Conservation (phyloP, 2,797 vertebrate species). For the Perodicticus potto region DNA sequence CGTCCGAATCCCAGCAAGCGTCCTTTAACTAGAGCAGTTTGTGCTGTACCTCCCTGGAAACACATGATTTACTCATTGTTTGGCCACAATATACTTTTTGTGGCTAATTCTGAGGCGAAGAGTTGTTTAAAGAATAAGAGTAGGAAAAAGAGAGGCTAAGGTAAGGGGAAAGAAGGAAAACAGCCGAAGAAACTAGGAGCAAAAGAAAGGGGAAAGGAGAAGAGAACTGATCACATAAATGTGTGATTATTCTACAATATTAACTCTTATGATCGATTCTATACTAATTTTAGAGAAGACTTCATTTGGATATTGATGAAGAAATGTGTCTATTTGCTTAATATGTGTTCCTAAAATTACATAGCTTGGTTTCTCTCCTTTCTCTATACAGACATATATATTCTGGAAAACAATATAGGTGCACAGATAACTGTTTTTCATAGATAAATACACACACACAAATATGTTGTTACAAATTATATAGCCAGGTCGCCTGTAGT, state of each 20-base stretch:
- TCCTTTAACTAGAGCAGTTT: background rate
- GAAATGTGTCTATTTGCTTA: background rate
- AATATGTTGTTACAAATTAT: background rate
- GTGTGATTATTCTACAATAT: background rate
- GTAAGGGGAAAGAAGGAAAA: background rate
- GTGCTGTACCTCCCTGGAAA: background rate
- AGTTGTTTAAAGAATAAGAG: background rate
- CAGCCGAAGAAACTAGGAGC: background rate
- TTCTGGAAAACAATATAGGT: background rate
- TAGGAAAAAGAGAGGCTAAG: background rate
- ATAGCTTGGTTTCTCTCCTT: background rate
- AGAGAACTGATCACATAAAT: background rate
- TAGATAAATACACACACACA: background rate
- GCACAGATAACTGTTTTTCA: background rate
- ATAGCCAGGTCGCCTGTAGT: background rate
- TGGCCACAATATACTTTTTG: slow-evolving; percentile 12
- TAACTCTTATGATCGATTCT: background rate
- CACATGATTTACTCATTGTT: background rate
- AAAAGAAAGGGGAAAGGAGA: background rate
- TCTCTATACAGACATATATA: background rate
- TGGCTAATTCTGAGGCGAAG: slow-evolving; percentile 4
- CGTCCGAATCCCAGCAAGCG: background rate
- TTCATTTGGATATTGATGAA: background rate
- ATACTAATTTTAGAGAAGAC: background rate
- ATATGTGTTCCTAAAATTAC: slow-evolving; percentile 34